Evolutionary conservation across 2,888 invertebrate species (phyloP).

Genomic region (Empis livida): DNA sequence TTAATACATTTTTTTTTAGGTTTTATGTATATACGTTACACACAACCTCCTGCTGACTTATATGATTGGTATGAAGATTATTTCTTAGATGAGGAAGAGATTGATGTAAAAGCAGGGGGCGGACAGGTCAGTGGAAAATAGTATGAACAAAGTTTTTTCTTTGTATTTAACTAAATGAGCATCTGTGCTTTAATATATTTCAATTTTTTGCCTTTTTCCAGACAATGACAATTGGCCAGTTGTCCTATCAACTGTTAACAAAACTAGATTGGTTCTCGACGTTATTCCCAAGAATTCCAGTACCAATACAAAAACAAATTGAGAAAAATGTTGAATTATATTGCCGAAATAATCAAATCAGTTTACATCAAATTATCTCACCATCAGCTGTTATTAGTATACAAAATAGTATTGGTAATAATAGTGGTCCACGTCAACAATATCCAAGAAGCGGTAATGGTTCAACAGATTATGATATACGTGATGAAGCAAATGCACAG

Average conservation of each 20-base stretch:
- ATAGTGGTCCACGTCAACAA: slow-evolving; percentile 8
- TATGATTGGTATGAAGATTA: slow-evolving; percentile 97
- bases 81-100: slow-evolving; percentile 89
- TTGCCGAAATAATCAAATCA: slow-evolving; percentile 39
- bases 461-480: slow-evolving; percentile 16
- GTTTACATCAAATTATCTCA: slow-evolving; percentile 21
- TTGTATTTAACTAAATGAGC: background rate
- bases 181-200: background rate
- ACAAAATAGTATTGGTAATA: background rate
- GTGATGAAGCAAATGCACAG: slow-evolving; percentile 22
- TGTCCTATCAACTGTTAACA: slow-evolving; percentile 82
- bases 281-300: slow-evolving; percentile 95
- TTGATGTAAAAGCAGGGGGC: slow-evolving; percentile 96
- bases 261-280: slow-evolving; percentile 99
- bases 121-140: slow-evolving; percentile 50
- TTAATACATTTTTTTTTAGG: slow-evolving; percentile 35
- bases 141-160: slow-evolving; percentile 16
- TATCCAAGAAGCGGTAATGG: slow-evolving; percentile 14
- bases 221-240: slow-evolving; percentile 78
- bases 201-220: slow-evolving; percentile 9
- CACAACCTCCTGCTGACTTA: slow-evolving; percentile 88
- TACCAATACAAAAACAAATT: slow-evolving; percentile 89
- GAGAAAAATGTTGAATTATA: slow-evolving; percentile 60
- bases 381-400: no score
- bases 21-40: slow-evolving; percentile 76